These are phyloP conservation scores for Megaleporinus macrocephalus DNA, from an alignment of 2,113 vertebrate genomes.

Conservation along the genomic window DNA sequence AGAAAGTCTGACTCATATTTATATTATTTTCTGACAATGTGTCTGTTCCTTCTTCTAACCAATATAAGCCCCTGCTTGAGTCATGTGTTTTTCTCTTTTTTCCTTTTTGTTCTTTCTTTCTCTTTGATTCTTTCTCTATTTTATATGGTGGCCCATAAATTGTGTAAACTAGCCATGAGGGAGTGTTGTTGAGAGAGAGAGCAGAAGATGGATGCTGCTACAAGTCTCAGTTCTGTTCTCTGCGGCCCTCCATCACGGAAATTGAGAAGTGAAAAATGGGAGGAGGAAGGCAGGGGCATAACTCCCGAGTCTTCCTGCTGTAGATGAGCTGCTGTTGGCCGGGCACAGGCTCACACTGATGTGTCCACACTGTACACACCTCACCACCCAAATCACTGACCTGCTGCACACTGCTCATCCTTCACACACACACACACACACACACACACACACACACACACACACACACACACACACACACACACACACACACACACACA, in stretches of 20 bases:
- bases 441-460: too few relatives aligned
- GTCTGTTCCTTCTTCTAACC: conserved; percentile 20
- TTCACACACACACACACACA: not conserved
- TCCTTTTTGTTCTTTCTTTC: not conserved
- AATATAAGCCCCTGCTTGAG: conserved; percentile 23
- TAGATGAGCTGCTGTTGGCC: conserved; percentile 43
- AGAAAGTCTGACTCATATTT: not conserved
- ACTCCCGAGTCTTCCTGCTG: conserved; percentile 38
- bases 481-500: too few relatives aligned
- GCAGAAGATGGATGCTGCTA: conserved; percentile 51
- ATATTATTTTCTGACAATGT: conserved; percentile 72
- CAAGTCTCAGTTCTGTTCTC: conserved; percentile 45
- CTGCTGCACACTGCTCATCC: not conserved
- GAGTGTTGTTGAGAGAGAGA: conserved; percentile 35
- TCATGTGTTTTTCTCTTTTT: conserved; percentile 6
- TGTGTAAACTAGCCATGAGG: conserved; percentile 55
- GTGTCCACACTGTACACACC: conserved; percentile 9
- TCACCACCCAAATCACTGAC: conserved; percentile 19
- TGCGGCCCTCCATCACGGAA: conserved; percentile 50
- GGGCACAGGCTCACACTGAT: not conserved
- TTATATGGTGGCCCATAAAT: conserved; percentile 51
- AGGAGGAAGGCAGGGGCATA: conserved; percentile 28
- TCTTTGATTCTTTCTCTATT: conserved; percentile 31
- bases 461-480: too few relatives aligned
- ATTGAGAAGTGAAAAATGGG: conserved; percentile 57